Evolutionary conservation across 2,113 vertebrate species (phyloP).

Genomic region (Callaeas wilsoni): DNA sequence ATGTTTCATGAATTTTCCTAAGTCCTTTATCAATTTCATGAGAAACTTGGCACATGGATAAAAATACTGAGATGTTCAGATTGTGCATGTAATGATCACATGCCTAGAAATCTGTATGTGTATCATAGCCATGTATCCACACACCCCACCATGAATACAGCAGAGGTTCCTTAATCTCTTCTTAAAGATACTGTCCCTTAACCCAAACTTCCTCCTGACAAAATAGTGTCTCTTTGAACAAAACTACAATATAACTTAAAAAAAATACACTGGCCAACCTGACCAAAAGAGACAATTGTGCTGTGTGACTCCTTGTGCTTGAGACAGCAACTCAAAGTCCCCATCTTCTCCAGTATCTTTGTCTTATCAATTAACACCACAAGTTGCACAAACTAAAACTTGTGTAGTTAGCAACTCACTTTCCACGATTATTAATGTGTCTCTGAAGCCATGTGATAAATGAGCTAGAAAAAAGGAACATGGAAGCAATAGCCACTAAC

Average conservation of each 20-base stretch:
- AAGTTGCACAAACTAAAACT: not conserved
- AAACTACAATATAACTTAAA: not conserved
- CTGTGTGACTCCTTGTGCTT: not conserved
- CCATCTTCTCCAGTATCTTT: not conserved
- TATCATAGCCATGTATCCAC: not conserved
- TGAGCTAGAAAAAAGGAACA: not conserved
- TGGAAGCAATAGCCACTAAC: not conserved
- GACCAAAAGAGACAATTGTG: not conserved
- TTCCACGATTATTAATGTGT: not conserved
- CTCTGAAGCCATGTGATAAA: not conserved
- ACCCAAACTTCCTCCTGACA: not conserved
- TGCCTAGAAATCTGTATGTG: accelerated
- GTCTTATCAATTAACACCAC: not conserved
- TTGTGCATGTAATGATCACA: accelerated
- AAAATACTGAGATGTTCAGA: not conserved
- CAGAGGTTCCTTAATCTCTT: not conserved
- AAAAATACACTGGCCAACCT: not conserved
- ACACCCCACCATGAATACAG: not conserved
- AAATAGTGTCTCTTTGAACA: not conserved
- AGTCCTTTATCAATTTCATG: not conserved
- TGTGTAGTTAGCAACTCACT: not conserved
- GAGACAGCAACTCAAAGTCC: not conserved
- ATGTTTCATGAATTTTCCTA: not conserved
- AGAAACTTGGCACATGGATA: not conserved
- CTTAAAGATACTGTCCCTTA: not conserved